Evolutionary conservation across 2,113 vertebrate genomes (phyloP).

Genomic region (Microcebus murinus): DNA sequence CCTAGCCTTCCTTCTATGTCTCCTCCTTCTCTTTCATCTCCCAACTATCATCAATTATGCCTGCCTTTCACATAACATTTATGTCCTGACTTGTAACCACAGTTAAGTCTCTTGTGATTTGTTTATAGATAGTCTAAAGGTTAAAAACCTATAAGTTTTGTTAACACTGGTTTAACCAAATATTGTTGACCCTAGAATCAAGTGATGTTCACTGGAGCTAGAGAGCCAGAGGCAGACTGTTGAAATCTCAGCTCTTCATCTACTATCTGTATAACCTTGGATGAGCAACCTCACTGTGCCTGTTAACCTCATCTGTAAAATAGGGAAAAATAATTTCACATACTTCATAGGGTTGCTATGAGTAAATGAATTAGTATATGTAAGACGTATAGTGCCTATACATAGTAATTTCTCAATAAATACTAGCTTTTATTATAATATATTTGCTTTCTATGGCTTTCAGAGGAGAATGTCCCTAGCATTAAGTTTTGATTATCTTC

Average conservation of each 20-base stretch:
- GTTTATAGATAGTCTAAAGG: neutral
- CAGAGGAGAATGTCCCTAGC: neutral
- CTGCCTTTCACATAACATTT: neutral
- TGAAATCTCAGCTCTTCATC: constrained; percentile 3
- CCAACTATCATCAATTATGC: neutral
- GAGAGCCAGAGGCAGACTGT: neutral
- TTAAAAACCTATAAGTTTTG: constrained; percentile 12
- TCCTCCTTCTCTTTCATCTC: neutral
- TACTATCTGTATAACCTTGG: neutral
- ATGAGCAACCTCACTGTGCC: neutral
- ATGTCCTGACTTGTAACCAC: neutral
- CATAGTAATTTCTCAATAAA: constrained; percentile 32
- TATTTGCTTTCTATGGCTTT: neutral
- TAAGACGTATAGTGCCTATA: neutral
- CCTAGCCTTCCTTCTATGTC: neutral
- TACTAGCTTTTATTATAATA: neutral
- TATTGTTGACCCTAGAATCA: neutral
- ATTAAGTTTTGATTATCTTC: neutral
- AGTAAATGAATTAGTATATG: neutral
- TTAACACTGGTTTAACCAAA: constrained; percentile 2
- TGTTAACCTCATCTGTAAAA: neutral
- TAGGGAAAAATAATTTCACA: neutral
- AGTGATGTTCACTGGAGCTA: neutral
- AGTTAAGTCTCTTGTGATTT: neutral
- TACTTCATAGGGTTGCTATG: neutral